These are phyloP conservation scores for Trachelipus rathkii DNA, from an alignment of 1,140 invertebrate genomes.

Conservation along the genomic window DNA sequence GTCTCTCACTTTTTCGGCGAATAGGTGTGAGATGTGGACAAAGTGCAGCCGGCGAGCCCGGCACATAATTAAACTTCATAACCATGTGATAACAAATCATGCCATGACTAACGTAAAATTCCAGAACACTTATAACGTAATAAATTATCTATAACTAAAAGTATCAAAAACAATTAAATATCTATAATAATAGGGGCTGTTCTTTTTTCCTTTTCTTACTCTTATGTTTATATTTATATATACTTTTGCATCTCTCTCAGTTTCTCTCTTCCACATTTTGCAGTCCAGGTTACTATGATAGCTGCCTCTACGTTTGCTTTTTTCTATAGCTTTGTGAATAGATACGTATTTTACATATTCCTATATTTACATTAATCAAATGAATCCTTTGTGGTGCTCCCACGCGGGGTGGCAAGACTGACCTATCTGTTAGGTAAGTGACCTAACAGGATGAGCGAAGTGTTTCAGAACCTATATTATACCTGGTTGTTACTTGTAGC, in stretches of 20 bases:
- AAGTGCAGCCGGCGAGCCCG: conserved; percentile 44
- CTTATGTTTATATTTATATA: not conserved
- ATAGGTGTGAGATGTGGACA: not conserved
- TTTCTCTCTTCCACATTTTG: not conserved
- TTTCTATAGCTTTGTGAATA: not conserved
- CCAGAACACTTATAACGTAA: conserved; percentile 89
- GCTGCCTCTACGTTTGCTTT: too few species aligned
- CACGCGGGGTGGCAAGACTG: too few species aligned
- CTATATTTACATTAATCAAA: not conserved
- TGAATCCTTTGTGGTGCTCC: conserved; percentile 27
- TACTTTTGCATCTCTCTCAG: not conserved
- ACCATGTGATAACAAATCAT: conserved; percentile 83
- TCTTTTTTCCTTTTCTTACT: not conserved
- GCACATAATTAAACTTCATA: conserved; percentile 63
- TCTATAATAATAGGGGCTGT: not conserved
- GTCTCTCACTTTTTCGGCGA: conserved; percentile 18
- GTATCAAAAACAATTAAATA: not conserved
- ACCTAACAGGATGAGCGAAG: too few species aligned
- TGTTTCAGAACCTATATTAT: too few species aligned
- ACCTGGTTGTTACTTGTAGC: too few species aligned
- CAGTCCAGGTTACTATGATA: not conserved
- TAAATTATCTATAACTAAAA: conserved; percentile 48
- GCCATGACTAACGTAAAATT: too few species aligned
- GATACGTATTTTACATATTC: not conserved
- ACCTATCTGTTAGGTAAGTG: too few species aligned